phyloP scores from a whole-genome alignment of 2,113 vertebrate species.

The Phrynosoma platyrhinos region DNA sequence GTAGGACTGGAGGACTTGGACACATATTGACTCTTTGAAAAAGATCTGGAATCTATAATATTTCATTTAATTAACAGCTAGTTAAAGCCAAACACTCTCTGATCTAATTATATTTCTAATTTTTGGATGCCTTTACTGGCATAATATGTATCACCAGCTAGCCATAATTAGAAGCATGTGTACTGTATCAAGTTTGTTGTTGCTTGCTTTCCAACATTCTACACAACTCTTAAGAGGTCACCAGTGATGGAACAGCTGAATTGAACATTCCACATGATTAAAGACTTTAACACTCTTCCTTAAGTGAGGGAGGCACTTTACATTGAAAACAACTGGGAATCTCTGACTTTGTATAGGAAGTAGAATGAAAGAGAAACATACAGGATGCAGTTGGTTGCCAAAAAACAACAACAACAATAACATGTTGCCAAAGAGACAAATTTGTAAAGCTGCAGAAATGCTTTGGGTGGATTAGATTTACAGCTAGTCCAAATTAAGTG shows the following conservation, averaged over 20 bases:
- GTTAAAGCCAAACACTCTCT: conserved; percentile 67
- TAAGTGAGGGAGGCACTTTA: conserved; percentile 17
- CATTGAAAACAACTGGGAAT: conserved; percentile 5
- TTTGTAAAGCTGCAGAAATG: background rate
- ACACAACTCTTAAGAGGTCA: conserved; percentile 50
- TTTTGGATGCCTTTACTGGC: conserved; percentile 77
- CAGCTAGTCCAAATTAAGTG: background rate
- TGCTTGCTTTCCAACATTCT: conserved; percentile 61
- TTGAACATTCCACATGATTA: conserved; percentile 42
- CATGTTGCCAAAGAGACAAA: conserved; percentile 49
- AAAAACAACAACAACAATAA: background rate
- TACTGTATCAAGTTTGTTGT: conserved; percentile 68
- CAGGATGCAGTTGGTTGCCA: background rate
- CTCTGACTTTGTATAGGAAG: conserved; percentile 32
- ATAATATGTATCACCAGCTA: conserved; percentile 69
- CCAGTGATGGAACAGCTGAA: conserved; percentile 50
- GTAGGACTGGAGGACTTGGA: background rate
- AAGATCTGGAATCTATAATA: conserved; percentile 65
- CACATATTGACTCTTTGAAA: conserved; percentile 32
- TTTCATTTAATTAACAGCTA: conserved; percentile 69
- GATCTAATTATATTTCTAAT: conserved; percentile 71
- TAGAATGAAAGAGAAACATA: background rate
- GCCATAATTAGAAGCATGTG: conserved; percentile 72
- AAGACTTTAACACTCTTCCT: conserved; percentile 17
- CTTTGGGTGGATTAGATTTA: conserved; percentile 4